Evolutionary conservation across 2,888 invertebrate species (phyloP), one percentile per base, ranked within the genome.

Genomic region (Harmothoe impar): DNA sequence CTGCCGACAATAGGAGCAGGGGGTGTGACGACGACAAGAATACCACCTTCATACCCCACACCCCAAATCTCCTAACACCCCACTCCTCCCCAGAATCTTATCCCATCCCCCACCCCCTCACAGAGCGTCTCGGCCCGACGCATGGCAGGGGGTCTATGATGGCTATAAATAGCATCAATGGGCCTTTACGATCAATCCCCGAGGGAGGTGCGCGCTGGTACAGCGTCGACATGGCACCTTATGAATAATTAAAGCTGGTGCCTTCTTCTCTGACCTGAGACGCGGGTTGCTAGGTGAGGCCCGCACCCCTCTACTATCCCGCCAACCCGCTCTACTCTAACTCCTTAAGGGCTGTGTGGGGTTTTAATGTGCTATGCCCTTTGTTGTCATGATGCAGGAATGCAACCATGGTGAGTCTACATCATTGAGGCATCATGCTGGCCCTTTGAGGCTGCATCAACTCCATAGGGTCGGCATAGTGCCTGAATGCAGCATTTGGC

Each of bases 151-250:
- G 72, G 25, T 29, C 72, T 25, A 29, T 25, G 17, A 25, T 15
- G 72, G 29, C 72, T 72, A 72, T 29, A 29, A 72, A 72, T 72
- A 72, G 72, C 72, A 72, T 72, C 72, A 72, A n/a, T 72, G 72
- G 72, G 72, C 29, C 72, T 72, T 72, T 72, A 72, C 72, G 72
- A 72, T 72, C 72, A 72, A 72, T 72, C 72, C 72, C 17, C 72
- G 29, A 15, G 72, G 72, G 72, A 72, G 29, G 29, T 5, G 72
- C 15, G 0, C 3, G 31, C 29, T 72, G 25, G 72, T 23, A 72
- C 72, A 72, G 29, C 29, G 29, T 15, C 25, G 72, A 72, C 72
- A 72, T 72, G 72, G 31, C 72, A 29, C 72, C 72, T 72, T 72
- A 72, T 72, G 72, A 72, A 72, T 72, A 72, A 72, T 72, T 72